Evolutionary conservation across 2,113 vertebrate species (phyloP).

Genomic region (Perognathus longimembris): DNA sequence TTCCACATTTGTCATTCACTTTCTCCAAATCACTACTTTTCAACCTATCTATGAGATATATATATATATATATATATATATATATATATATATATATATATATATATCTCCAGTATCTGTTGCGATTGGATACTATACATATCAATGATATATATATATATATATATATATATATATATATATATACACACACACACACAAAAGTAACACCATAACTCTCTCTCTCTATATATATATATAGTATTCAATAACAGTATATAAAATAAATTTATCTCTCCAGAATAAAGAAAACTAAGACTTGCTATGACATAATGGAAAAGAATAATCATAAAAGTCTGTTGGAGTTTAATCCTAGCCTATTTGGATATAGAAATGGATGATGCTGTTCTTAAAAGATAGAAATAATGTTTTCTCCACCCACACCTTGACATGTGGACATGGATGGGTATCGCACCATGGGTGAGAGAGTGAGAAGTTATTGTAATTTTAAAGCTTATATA

Average conservation of each 20-base stretch:
- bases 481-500: slow-evolving; percentile 55
- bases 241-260: slow-evolving; percentile 13
- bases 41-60: no score
- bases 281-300: slow-evolving; percentile 34
- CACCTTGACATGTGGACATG: slow-evolving; percentile 49
- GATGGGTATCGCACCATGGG: slow-evolving; percentile 33
- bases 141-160: not conserved
- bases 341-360: not conserved
- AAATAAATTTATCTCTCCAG: slow-evolving; percentile 32
- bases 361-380: slow-evolving; percentile 33
- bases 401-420: slow-evolving; percentile 58
- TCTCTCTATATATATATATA: no score
- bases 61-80: no score
- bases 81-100: no score
- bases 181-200: no score
- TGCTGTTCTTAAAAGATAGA: slow-evolving; percentile 61
- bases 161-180: no score
- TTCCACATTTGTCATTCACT: not conserved
- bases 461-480: slow-evolving; percentile 49
- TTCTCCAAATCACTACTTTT: not conserved
- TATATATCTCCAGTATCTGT: no score
- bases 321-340: not conserved
- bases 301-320: not conserved
- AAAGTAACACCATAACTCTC: no score
- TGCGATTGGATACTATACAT: no score